Percentiles rank a stretch among this genome's conserved stretches.
Evolutionary conservation across 64 coral and sea anemone genomes (phyloP).

Genomic region (Pachyseris speciosa): DNA sequence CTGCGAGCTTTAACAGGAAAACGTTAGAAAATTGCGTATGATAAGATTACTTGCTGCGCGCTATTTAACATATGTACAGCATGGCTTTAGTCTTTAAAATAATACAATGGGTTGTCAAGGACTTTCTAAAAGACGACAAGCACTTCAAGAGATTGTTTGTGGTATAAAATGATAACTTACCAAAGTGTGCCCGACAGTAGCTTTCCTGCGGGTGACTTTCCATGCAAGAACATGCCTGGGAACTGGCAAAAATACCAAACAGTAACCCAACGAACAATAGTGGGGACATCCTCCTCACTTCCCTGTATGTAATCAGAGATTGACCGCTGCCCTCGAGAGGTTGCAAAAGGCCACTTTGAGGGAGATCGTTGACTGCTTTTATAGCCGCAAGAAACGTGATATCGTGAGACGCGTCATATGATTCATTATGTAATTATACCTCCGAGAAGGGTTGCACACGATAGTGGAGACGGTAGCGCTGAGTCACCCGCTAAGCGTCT

Average conservation of each 20-base stretch:
- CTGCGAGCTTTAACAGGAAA: too few species aligned
- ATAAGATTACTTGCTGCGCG: too few species aligned
- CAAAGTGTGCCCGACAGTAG: slow-evolving; percentile 62
- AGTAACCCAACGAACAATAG: not conserved
- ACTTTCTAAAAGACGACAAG: too few species aligned
- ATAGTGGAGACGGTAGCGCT: not conserved
- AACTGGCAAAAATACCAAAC: not conserved
- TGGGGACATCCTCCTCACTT: not conserved
- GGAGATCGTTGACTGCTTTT: not conserved
- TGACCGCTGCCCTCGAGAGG: not conserved
- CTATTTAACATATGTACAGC: too few species aligned
- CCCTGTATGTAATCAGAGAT: not conserved
- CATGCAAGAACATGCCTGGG: slow-evolving; percentile 38
- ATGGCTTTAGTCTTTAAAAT: too few species aligned
- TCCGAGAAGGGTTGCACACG: not conserved
- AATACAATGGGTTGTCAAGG: too few species aligned
- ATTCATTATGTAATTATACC: not conserved
- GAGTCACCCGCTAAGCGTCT: not conserved
- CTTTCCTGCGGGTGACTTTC: slow-evolving; percentile 51
- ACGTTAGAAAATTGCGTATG: too few species aligned
- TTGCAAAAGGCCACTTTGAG: not conserved
- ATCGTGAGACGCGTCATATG: not conserved
- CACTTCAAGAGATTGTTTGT: too few species aligned
- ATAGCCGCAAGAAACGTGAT: not conserved
- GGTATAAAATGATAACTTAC: slow-evolving; percentile 10